Evolutionary conservation across 2,797 vertebrate genomes (phyloP), one percentile per base, ranked within the genome.

Genomic region (Poecile montanus): DNA sequence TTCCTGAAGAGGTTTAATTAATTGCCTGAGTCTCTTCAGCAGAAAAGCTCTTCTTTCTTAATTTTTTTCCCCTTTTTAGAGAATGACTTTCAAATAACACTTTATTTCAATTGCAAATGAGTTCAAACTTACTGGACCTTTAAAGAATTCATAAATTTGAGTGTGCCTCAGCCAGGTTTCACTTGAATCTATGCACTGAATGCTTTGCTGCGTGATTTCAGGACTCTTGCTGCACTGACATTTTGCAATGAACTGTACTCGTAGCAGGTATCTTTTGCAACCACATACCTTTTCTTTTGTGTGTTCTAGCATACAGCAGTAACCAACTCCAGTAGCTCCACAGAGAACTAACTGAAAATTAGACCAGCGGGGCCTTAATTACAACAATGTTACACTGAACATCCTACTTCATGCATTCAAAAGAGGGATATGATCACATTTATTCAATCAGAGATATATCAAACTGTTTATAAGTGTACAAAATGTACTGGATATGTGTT

Each of bases 1-100:
- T 95, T 96, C 63, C 77, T 94, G 71, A 93, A 85, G 82, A 95
- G 58, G 20, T 85, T 91, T 95, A 94, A 95, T 96, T 95, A 94
- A 93, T 94, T 96, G 74, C 60, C 26, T 79, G 36, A 81, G n/a
- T 58, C 50, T 93, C 70, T 94, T 92, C 62, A 94, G 53, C 45
- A 83, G 77, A 81, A 95, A 94, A 94, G 74, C 71, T 93, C 85
- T 88, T 90, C 53, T 71, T 94, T 79, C 70, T 71, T 85, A 18
- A 50, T 90, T 87, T 91, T 85, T 81, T 42, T 1, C 5, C 6
- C 16, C 16, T 60, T 90, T 93, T 66, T 65, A 77, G 53, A 89
- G 83, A 87, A 76, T 83, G 83, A 96, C 83, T 95, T 96, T 95
- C 80, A 94, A 89, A 79, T 70, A 94, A 87, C 78, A 93, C 68